phyloP scores from a whole-genome alignment of 2,888 invertebrate species.

The Eristalinus aeneus region DNA sequence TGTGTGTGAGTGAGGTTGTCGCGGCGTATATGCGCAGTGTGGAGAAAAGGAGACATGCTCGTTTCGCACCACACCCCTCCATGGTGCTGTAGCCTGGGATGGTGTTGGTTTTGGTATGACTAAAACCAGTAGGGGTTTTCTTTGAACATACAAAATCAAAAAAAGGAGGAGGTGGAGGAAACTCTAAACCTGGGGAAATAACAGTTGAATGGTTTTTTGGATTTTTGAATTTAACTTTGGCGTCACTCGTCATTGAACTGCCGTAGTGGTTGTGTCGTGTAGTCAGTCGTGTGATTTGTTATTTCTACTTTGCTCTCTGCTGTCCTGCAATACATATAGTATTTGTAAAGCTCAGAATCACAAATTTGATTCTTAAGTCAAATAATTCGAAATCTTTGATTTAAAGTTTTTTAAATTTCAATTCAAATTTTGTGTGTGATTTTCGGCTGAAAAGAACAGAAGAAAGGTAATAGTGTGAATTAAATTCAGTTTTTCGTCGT shows the following conservation, averaged over 20 bases:
- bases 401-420: slow-evolving; percentile 34
- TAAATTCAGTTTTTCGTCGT: not conserved
- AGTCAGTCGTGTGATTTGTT: slow-evolving; percentile 15
- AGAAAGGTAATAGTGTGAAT: slow-evolving; percentile 43
- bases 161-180: not conserved
- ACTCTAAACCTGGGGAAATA: slow-evolving; percentile 55
- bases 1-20: slow-evolving; percentile 19
- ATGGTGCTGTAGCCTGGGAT: not conserved
- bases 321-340: slow-evolving; percentile 22
- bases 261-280: slow-evolving; percentile 70
- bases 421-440: slow-evolving; percentile 60
- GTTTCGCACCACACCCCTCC: not conserved
- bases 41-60: slow-evolving; percentile 9
- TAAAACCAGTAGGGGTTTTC: slow-evolving; percentile 41
- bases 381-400: slow-evolving; percentile 7
- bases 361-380: slow-evolving; percentile 56
- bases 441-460: slow-evolving; percentile 14
- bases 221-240: slow-evolving; percentile 66
- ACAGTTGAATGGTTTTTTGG: slow-evolving; percentile 55
- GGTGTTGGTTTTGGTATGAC: slow-evolving; percentile 41
- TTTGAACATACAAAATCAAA: not conserved
- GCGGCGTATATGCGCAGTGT: slow-evolving; percentile 42
- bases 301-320: slow-evolving; percentile 50
- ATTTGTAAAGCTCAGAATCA: slow-evolving; percentile 25
- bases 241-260: slow-evolving; percentile 73